phyloP scores from a whole-genome alignment of 2,113 vertebrate genomes.

The Lipotes vexillifer region DNA sequence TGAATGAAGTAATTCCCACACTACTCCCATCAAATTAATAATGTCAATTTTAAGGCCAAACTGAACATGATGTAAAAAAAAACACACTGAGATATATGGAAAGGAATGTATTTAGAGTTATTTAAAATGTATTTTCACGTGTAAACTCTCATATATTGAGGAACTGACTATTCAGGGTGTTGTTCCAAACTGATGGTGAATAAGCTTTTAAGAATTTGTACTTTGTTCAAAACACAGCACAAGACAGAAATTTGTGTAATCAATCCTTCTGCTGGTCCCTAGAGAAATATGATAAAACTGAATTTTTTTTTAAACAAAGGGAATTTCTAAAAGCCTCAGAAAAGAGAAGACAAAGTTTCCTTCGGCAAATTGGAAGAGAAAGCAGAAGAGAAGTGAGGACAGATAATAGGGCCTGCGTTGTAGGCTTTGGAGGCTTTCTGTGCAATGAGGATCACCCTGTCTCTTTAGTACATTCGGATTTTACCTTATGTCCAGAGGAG shows the following conservation, averaged over 20 bases:
- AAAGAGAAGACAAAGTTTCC: neutral
- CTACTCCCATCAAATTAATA: neutral
- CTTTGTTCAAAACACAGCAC: neutral
- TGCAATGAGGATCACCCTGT: neutral
- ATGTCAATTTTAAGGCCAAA: neutral
- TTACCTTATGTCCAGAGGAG: neutral
- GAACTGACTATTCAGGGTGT: neutral
- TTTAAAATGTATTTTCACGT: neutral
- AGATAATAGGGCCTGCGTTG: rapidly evolving
- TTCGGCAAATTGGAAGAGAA: neutral
- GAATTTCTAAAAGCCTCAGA: neutral
- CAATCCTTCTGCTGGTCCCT: neutral
- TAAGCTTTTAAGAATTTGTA: neutral
- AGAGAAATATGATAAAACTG: neutral
- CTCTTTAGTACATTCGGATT: neutral
- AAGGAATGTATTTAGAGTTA: neutral
- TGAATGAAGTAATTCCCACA: neutral
- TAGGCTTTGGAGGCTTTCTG: neutral
- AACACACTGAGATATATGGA: neutral
- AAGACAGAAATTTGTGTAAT: neutral
- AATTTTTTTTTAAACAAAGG: neutral
- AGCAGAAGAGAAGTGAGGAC: neutral
- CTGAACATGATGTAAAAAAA: neutral
- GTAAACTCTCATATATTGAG: neutral
- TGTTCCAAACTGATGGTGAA: neutral